phyloP scores from a whole-genome alignment of 2,888 invertebrate species.

The Cosmia trapezina region DNA sequence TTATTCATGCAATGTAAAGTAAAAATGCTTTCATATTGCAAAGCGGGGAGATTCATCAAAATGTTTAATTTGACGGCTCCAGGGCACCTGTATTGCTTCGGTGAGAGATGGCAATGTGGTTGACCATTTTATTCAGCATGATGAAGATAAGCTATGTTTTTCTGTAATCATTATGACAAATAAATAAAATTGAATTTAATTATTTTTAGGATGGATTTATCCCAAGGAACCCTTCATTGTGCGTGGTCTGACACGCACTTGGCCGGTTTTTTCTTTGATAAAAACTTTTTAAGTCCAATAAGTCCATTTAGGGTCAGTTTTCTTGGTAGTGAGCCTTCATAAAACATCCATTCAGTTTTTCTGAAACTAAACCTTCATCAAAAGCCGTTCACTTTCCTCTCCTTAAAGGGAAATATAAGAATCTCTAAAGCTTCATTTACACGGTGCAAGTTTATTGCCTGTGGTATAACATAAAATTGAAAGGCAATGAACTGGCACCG shows the following conservation, averaged over 20 bases:
- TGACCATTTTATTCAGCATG: constrained; percentile 25
- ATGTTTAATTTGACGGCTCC: constrained; percentile 51
- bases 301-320: not conserved
- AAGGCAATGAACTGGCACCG: too few relatives aligned
- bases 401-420: not conserved
- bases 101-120: not conserved
- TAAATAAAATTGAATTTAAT: too few relatives aligned
- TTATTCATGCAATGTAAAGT: constrained; percentile 55
- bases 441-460: too few relatives aligned
- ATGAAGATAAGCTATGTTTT: not conserved
- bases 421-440: not conserved
- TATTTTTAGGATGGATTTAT: too few relatives aligned
- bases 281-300: too few relatives aligned
- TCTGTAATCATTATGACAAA: too few relatives aligned
- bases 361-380: not conserved
- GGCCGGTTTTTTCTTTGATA: too few relatives aligned
- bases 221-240: too few relatives aligned
- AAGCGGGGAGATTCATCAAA: constrained; percentile 48
- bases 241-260: too few relatives aligned
- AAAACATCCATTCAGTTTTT: not conserved
- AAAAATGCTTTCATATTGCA: constrained; percentile 51
- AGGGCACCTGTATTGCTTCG: constrained; percentile 10
- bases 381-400: not conserved
- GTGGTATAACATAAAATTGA: too few relatives aligned
- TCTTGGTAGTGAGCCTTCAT: not conserved